These are phyloP conservation scores for Cepaea hortensis DNA, from an alignment of 2,888 invertebrate genomes.

Conservation along the genomic window DNA sequence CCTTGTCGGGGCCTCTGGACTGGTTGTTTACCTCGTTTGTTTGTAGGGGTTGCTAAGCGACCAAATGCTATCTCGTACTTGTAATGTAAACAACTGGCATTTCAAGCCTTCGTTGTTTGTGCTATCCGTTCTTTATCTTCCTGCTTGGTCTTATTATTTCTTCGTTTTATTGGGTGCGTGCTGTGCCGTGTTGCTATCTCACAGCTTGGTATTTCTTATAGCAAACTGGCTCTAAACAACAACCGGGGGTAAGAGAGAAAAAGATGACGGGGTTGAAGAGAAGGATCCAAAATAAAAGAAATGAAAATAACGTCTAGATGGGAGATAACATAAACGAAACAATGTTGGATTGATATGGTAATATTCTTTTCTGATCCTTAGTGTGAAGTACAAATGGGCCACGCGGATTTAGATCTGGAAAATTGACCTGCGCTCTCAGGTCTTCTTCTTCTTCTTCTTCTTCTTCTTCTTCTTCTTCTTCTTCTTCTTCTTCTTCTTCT, in stretches of 20 bases:
- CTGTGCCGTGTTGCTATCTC: not conserved
- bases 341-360: too few species aligned
- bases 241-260: not conserved
- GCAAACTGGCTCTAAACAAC: not conserved
- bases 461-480: too few species aligned
- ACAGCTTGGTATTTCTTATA: not conserved
- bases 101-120: conserved; percentile 44
- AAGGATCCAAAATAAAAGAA: too few species aligned
- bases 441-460: too few species aligned
- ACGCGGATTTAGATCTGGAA: too few species aligned
- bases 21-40: conserved; percentile 49
- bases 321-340: too few species aligned
- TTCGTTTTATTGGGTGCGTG: conserved; percentile 16
- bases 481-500: too few species aligned
- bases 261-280: too few species aligned
- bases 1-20: conserved; percentile 42
- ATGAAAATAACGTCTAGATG: too few species aligned
- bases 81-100: conserved; percentile 48
- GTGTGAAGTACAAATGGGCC: too few species aligned
- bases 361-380: too few species aligned
- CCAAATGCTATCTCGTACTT: conserved; percentile 47
- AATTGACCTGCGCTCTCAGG: too few species aligned
- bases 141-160: conserved; percentile 38
- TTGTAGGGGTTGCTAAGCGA: conserved; percentile 49
- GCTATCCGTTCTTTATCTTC: conserved; percentile 41